phyloP scores from a whole-genome alignment of 2,888 invertebrate genomes.

The Drosophila atroscutellata region DNA sequence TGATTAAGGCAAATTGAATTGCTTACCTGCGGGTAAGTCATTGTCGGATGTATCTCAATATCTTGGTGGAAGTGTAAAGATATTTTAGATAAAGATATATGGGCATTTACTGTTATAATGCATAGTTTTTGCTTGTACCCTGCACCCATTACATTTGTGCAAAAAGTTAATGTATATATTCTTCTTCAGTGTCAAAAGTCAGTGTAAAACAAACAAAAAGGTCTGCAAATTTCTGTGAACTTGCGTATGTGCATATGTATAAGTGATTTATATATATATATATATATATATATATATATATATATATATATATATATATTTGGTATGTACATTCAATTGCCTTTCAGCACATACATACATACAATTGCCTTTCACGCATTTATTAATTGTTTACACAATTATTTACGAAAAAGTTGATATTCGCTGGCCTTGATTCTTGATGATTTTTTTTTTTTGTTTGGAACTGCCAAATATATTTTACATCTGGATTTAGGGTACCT shows the following conservation, averaged over 20 bases:
- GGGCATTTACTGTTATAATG: background rate
- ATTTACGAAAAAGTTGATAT: background rate
- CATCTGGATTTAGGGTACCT: background rate
- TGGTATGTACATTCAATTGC: too few relatives aligned
- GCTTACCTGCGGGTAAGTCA: background rate
- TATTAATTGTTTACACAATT: background rate
- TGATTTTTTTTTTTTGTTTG: background rate
- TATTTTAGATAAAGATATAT: background rate
- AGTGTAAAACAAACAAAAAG: background rate
- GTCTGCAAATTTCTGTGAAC: background rate
- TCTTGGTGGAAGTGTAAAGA: background rate
- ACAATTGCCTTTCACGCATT: too few relatives aligned
- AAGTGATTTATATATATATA: too few relatives aligned
- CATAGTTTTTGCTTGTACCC: background rate
- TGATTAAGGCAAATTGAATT: background rate
- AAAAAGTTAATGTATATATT: background rate
- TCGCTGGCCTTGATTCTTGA: background rate
- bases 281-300: too few relatives aligned
- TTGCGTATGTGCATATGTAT: background rate
- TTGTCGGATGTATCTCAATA: background rate
- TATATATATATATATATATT: too few relatives aligned
- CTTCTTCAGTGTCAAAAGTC: background rate
- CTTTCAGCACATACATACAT: too few relatives aligned
- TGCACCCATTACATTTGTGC: background rate
- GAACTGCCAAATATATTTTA: too few relatives aligned